Percentiles rank a stretch among this genome's conserved stretches.
phyloP scores from a whole-genome alignment of 2,888 invertebrate genomes.

The Euclidia mi region DNA sequence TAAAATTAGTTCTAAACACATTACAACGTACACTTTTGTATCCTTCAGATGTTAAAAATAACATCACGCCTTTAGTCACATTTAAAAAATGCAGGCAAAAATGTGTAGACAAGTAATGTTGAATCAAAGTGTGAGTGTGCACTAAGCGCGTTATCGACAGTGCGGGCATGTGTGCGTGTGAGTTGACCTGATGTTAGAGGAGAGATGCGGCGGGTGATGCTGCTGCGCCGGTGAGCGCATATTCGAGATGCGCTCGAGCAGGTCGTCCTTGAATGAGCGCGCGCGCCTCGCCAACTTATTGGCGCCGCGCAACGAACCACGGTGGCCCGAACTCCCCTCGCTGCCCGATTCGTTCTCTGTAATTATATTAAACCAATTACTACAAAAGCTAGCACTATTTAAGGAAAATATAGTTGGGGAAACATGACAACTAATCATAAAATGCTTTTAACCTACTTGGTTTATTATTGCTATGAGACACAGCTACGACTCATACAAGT shows the following conservation, averaged over 20 bases:
- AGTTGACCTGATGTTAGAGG: slow-evolving; percentile 81
- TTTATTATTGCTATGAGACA: background rate
- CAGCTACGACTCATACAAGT: slow-evolving; percentile 3
- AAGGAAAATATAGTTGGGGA: slow-evolving; percentile 3
- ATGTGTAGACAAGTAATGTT: slow-evolving; percentile 9
- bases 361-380: slow-evolving; percentile 57
- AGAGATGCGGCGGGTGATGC: slow-evolving; percentile 86
- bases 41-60: slow-evolving; percentile 6
- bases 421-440: background rate
- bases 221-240: slow-evolving; percentile 95
- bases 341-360: slow-evolving; percentile 85
- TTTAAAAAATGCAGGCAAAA: slow-evolving; percentile 3
- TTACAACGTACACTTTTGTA: slow-evolving; percentile 5
- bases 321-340: slow-evolving; percentile 92
- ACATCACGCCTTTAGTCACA: slow-evolving; percentile 1
- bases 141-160: slow-evolving; percentile 22
- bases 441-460: background rate
- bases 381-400: slow-evolving; percentile 31
- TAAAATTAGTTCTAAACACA: slow-evolving; percentile 7
- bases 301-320: slow-evolving; percentile 94
- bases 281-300: slow-evolving; percentile 96
- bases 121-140: background rate
- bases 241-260: slow-evolving; percentile 96
- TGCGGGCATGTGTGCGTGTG: slow-evolving; percentile 21
- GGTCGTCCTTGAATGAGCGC: slow-evolving; percentile 97